Conservation (phyloP, 2,888 invertebrate genomes). For the Encarsia formosa region DNA sequence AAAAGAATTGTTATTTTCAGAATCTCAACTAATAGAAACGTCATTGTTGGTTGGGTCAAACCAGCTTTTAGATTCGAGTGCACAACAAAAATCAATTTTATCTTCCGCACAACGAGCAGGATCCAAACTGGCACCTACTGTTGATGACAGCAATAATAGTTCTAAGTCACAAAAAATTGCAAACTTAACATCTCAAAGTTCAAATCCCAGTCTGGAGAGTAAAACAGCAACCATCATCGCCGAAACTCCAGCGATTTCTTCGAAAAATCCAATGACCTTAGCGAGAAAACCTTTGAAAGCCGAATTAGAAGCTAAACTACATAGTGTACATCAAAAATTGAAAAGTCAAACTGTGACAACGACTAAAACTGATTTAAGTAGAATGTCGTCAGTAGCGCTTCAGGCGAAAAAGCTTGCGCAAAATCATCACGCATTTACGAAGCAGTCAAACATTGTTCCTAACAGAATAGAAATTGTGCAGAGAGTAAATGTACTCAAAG, state of each 20-base stretch:
- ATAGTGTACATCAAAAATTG: slow-evolving; percentile 37
- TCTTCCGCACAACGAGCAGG: background rate
- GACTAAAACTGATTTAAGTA: slow-evolving; percentile 39
- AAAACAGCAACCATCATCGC: slow-evolving; percentile 11
- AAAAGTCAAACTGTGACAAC: slow-evolving; percentile 42
- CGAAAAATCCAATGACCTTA: slow-evolving; percentile 7
- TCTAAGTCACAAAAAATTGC: slow-evolving; percentile 30
- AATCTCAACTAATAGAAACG: slow-evolving; percentile 48
- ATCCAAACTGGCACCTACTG: no score
- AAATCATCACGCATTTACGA: slow-evolving; percentile 39
- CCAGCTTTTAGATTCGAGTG: slow-evolving; percentile 4
- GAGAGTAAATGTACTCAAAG: slow-evolving; percentile 43
- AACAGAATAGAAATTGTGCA: slow-evolving; percentile 37
- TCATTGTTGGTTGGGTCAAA: slow-evolving; percentile 41
- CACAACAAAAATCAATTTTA: slow-evolving; percentile 6
- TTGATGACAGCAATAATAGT: slow-evolving; percentile 29
- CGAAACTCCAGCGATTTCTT: background rate
- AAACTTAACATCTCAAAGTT: slow-evolving; percentile 7
- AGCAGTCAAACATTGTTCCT: slow-evolving; percentile 24
- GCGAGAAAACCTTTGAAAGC: slow-evolving; percentile 23
- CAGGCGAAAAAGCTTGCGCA: slow-evolving; percentile 37
- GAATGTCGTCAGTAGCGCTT: slow-evolving; percentile 34
- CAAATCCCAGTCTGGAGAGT: slow-evolving; percentile 8
- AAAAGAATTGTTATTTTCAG: slow-evolving; percentile 35
- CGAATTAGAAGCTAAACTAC: slow-evolving; percentile 3